Evolutionary conservation across 2,888 invertebrate species (phyloP), one percentile per base, ranked within the genome.

Genomic region (Xylota sylvarum): DNA sequence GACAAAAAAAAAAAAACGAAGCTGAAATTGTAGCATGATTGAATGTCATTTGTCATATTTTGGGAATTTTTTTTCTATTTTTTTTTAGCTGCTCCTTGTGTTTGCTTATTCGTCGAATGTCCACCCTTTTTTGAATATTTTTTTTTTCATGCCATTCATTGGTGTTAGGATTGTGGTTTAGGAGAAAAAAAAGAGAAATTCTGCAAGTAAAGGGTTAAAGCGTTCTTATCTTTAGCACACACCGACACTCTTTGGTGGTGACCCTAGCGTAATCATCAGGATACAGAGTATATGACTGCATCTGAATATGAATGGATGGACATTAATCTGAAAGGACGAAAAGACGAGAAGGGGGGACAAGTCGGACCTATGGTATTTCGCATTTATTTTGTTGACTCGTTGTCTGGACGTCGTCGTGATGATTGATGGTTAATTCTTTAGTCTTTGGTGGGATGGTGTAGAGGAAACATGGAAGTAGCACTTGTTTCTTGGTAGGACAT

Each of bases 11-110:
- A 69, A 58, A 19, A 70, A 50, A 12, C n/a, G 23, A 40, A 56
- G 40, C 73, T 67, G 80, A 78, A 87, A 89, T 62, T 90, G 90
- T 77, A 89, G 90, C 92, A 92, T 91, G 91, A 91, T 91, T 91
- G 91, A 91, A 90, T 90, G 91, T 90, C 90, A 91, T 91, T 91
- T 91, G 91, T 91, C 91, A 91, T 92, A 90, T 90, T 89, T 89
- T 76, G 14, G 58, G 73, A 27, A 50, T 43, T 56, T 77, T 52
- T n/a, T 73, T 50, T 70, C 17, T 1, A 23, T 40, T 60, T 65
- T 37, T 60, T 64, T 48, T 32, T 27, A 14, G 52, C 43, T 40
- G 30, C 32, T 77, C 55, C 48, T 55, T 62, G 40, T 65, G 19
- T 35, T 46, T 9, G 48, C n/a, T 40, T 58, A n/a, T 72, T 37